Conservation (phyloP, 1,140 invertebrate species). For the Lanistes nyassanus region DNA sequence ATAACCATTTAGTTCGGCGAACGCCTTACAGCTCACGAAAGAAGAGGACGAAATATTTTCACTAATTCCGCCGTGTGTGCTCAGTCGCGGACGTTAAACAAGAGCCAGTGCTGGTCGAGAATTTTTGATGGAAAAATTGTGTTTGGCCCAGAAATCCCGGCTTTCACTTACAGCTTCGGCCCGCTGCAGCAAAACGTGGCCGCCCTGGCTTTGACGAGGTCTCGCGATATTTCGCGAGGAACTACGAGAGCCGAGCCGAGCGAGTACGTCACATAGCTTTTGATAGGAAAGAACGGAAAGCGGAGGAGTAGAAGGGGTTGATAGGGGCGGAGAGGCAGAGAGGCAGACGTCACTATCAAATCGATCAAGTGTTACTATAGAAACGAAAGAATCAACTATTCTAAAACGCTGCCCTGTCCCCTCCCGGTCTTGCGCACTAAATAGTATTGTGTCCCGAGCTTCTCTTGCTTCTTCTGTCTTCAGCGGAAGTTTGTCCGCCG, state of each 20-base stretch:
- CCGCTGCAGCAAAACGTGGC: conserved; percentile 3
- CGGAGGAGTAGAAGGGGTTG: too few species aligned
- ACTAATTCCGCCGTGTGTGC: conserved; percentile 16
- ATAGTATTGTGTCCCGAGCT: neutral
- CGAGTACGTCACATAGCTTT: conserved; percentile 14
- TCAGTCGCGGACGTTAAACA: conserved; percentile 17
- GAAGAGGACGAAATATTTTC: conserved; percentile 23
- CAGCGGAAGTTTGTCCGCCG: neutral
- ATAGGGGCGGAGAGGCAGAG: too few species aligned
- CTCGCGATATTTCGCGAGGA: conserved; percentile 18
- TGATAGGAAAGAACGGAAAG: conserved; percentile 1
- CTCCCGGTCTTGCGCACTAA: neutral
- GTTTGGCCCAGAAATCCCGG: neutral
- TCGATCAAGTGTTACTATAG: conserved; percentile 6
- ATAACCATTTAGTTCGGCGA: conserved; percentile 19
- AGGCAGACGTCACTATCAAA: conserved; percentile 14
- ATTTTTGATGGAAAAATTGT: conserved; percentile 6
- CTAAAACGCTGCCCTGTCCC: neutral
- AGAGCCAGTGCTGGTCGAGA: neutral
- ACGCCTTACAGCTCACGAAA: neutral
- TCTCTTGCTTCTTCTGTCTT: too few species aligned
- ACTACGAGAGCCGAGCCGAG: conserved; percentile 11
- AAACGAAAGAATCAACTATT: conserved; percentile 3
- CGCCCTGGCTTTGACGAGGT: conserved; percentile 10
- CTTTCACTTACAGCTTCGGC: neutral